A percentile compares a stretch with the other conserved stretches of the same genome.
Evolutionary conservation across 2,113 vertebrate genomes (phyloP).

Genomic region (Thryonomys swinderianus): DNA sequence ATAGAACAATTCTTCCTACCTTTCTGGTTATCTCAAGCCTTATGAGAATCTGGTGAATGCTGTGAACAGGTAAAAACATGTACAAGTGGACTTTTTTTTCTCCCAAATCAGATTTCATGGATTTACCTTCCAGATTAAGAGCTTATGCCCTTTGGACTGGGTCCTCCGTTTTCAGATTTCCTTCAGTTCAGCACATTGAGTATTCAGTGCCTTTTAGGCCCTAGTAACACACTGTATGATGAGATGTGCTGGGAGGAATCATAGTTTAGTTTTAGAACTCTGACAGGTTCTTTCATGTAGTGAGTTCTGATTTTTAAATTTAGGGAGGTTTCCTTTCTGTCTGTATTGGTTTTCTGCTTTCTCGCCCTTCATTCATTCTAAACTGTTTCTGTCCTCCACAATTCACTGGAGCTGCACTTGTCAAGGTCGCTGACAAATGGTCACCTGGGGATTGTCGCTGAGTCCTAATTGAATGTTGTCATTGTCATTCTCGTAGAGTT

Average conservation of each 20-base stretch:
- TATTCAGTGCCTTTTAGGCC: neutral
- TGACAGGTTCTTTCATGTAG: neutral
- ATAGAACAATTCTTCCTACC: neutral
- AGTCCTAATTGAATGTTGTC: neutral
- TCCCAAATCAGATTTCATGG: neutral
- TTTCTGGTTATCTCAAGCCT: neutral
- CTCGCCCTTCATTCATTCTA: neutral
- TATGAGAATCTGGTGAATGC: neutral
- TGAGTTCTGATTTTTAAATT: slow-evolving; percentile 32
- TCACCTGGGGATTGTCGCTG: neutral
- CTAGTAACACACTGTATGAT: neutral
- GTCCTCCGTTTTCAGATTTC: neutral
- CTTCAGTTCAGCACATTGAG: neutral
- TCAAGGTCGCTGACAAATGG: neutral
- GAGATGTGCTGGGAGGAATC: neutral
- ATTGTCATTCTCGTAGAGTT: neutral
- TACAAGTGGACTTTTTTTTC: neutral
- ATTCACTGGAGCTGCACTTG: neutral
- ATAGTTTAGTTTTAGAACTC: neutral
- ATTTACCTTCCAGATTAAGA: neutral
- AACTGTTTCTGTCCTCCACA: neutral
- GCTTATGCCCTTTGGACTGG: neutral
- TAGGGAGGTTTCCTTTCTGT: neutral
- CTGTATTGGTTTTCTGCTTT: neutral
- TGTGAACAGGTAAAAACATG: neutral